Conservation (phyloP, 1,140 invertebrate genomes). For the Latrodectus geometricus region DNA sequence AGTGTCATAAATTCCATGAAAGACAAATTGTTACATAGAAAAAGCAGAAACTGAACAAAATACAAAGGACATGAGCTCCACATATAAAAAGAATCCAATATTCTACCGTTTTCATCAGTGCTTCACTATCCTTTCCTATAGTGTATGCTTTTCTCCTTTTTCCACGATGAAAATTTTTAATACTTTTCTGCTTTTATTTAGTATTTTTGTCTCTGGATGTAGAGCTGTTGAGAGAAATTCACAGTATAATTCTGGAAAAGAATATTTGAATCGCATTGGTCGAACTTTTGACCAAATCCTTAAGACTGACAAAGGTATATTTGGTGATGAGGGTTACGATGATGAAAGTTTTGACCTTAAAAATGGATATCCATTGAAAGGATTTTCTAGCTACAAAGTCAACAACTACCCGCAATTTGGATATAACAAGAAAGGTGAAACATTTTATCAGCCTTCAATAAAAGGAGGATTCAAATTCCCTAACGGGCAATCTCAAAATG, state of each 20-base stretch:
- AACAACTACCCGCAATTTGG: slow-evolving; percentile 11
- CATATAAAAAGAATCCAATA: too few species aligned
- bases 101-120: too few species aligned
- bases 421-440: slow-evolving; percentile 12
- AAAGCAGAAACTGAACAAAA: too few species aligned
- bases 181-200: background rate
- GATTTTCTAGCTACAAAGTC: background rate
- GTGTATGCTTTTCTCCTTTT: too few species aligned
- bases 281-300: slow-evolving; percentile 7
- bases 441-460: background rate
- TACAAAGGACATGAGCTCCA: too few species aligned
- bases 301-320: background rate
- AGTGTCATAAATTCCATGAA: too few species aligned
- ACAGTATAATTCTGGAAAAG: background rate
- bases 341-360: background rate
- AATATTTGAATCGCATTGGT: background rate
- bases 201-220: background rate
- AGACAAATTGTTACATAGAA: too few species aligned
- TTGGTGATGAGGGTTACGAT: slow-evolving; percentile 19
- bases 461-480: slow-evolving; percentile 23
- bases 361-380: background rate
- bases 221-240: background rate
- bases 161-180: background rate
- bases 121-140: too few species aligned
- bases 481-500: background rate